phyloP scores from a whole-genome alignment of 2,888 invertebrate species.

The Mylabris sibirica region DNA sequence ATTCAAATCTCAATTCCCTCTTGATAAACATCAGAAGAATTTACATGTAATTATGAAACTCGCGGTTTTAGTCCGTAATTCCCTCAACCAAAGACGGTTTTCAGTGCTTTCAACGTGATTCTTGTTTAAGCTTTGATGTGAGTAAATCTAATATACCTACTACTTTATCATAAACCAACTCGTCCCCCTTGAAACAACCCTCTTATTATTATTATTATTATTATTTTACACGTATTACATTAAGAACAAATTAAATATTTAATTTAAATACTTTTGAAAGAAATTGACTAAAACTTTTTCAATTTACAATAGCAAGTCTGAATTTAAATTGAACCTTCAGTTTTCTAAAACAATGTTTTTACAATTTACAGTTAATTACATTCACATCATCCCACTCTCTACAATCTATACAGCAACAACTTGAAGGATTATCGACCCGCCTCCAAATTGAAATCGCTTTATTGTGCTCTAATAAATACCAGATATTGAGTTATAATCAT shows the following conservation, averaged over 20 bases:
- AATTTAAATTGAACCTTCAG: slow-evolving; percentile 27
- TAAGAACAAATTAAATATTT: background rate
- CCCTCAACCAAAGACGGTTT: slow-evolving; percentile 49
- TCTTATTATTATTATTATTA: background rate
- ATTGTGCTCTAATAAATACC: slow-evolving; percentile 53
- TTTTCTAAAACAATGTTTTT: slow-evolving; percentile 45
- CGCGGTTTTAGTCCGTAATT: slow-evolving; percentile 55
- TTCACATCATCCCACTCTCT: slow-evolving; percentile 26
- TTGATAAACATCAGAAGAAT: slow-evolving; percentile 57
- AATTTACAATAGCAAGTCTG: slow-evolving; percentile 2
- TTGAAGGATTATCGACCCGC: slow-evolving; percentile 49
- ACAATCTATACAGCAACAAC: slow-evolving; percentile 37
- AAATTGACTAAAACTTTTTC: background rate
- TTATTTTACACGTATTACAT: background rate
- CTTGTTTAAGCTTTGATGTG: slow-evolving; percentile 55
- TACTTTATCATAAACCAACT: slow-evolving; percentile 44
- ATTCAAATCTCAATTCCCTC: slow-evolving; percentile 56
- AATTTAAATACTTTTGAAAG: background rate
- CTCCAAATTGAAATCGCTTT: slow-evolving; percentile 53
- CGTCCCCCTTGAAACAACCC: background rate
- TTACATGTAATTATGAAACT: slow-evolving; percentile 58
- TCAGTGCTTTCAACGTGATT: slow-evolving; percentile 54
- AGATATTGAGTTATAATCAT: slow-evolving; percentile 49
- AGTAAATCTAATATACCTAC: slow-evolving; percentile 55
- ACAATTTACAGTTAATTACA: slow-evolving; percentile 50